Evolutionary conservation across 92 coral and sea anemone genomes (phyloP).

Genomic region (Ricordea florida): DNA sequence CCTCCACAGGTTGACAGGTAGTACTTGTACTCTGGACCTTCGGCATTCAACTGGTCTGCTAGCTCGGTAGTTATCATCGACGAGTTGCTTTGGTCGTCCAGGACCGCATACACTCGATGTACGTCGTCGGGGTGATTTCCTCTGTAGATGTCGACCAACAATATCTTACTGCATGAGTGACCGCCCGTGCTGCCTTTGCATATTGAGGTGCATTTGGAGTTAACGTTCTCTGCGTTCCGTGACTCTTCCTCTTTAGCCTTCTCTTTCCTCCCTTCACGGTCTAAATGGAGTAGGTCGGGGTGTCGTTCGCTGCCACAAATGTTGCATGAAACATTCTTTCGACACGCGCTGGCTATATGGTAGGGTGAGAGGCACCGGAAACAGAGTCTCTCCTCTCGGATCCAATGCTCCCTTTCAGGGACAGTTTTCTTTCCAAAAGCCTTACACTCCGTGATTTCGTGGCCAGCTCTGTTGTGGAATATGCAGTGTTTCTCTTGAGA

Average conservation of each 20-base stretch:
- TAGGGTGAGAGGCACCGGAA: slow-evolving; percentile 6
- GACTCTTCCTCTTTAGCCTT: not conserved
- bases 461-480: slow-evolving; percentile 6
- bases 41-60: slow-evolving; percentile 31
- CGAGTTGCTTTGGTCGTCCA: slow-evolving; percentile 50
- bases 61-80: slow-evolving; percentile 40
- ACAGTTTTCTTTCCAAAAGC: slow-evolving; percentile 12
- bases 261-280: not conserved
- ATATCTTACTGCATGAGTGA: slow-evolving; percentile 27
- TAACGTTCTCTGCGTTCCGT: not conserved
- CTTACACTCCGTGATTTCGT: not conserved
- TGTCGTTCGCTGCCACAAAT: slow-evolving; percentile 36
- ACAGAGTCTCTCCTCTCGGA: slow-evolving; percentile 8
- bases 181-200: slow-evolving; percentile 27
- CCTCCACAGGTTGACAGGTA: slow-evolving; percentile 40
- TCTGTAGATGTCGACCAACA: slow-evolving; percentile 5
- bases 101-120: slow-evolving; percentile 10
- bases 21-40: slow-evolving; percentile 46
- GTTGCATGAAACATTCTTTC: slow-evolving; percentile 6
- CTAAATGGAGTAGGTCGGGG: slow-evolving; percentile 13
- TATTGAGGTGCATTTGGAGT: slow-evolving; percentile 19
- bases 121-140: not conserved
- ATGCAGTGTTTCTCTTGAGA: not conserved
- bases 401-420: slow-evolving; percentile 13
- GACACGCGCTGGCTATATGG: slow-evolving; percentile 29